Conservation (phyloP, 1,140 invertebrate species). For the Gerris buenoi region DNA sequence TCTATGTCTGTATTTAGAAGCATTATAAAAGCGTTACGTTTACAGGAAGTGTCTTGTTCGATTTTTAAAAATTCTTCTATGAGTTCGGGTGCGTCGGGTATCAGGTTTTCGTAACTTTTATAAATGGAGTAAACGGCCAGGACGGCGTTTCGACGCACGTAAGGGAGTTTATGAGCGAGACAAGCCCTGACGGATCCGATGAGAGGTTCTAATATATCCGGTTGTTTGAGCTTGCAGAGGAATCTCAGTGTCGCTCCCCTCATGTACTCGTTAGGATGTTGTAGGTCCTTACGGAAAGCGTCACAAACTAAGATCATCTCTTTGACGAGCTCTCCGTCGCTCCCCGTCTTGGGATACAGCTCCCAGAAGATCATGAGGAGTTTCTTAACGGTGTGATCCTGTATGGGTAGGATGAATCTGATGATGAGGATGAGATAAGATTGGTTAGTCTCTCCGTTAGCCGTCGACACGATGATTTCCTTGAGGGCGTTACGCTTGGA, state of each 20-base stretch:
- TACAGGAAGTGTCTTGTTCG: slow-evolving; percentile 97
- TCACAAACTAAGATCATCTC: slow-evolving; percentile 5
- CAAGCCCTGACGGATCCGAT: slow-evolving; percentile 94
- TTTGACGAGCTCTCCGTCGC: neutral
- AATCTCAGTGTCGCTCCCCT: slow-evolving; percentile 90
- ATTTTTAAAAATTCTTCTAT: slow-evolving; percentile 85
- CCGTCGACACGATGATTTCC: neutral
- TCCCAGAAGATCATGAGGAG: slow-evolving; percentile 2
- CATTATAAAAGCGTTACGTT: slow-evolving; percentile 98
- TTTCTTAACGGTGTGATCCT: slow-evolving; percentile 3
- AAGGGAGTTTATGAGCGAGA: slow-evolving; percentile 92
- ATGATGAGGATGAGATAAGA: neutral
- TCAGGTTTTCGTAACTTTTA: slow-evolving; percentile 93
- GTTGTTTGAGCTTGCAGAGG: slow-evolving; percentile 94
- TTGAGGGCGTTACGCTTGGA: neutral
- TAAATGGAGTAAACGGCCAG: slow-evolving; percentile 99
- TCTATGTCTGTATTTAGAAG: slow-evolving; percentile 91
- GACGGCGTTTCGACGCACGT: slow-evolving; percentile 94
- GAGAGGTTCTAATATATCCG: slow-evolving; percentile 89
- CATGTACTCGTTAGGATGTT: slow-evolving; percentile 98
- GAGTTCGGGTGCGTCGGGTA: slow-evolving; percentile 93
- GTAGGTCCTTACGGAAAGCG: slow-evolving; percentile 43
- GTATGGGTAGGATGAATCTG: neutral
- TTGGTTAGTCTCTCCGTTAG: neutral
- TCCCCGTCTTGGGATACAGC: neutral